Percentiles rank a stretch among this genome's conserved stretches.
These are phyloP conservation scores for Scylla paramamosain DNA, from an alignment of 1,140 invertebrate species.

Conservation along the genomic window DNA sequence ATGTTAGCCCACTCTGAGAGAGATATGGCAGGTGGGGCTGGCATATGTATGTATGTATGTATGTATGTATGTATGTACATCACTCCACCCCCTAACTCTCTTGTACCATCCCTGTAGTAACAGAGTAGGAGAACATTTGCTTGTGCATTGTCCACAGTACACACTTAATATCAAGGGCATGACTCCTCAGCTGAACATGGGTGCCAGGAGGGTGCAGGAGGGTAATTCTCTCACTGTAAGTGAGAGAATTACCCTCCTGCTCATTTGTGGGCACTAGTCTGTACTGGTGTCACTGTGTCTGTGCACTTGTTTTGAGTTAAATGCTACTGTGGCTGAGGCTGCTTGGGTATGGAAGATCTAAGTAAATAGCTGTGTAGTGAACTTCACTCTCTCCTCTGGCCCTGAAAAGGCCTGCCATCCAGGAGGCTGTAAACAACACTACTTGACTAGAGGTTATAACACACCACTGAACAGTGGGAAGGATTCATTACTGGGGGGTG, in stretches of 20 bases:
- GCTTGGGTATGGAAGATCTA: too few species aligned
- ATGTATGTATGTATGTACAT: neutral
- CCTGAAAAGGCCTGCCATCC: too few species aligned
- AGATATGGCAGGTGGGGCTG: neutral
- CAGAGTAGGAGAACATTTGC: neutral
- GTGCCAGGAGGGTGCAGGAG: too few species aligned
- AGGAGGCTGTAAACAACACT: too few species aligned
- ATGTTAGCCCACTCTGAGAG: neutral
- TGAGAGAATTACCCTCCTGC: neutral
- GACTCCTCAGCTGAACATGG: neutral
- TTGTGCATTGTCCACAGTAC: neutral
- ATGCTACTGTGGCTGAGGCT: neutral
- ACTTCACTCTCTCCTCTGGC: too few species aligned
- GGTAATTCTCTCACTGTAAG: neutral
- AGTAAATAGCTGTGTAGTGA: too few species aligned
- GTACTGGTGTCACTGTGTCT: too few species aligned
- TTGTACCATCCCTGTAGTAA: neutral
- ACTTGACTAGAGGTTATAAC: too few species aligned
- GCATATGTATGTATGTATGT: neutral
- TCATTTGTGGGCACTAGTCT: neutral
- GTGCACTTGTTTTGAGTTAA: neutral
- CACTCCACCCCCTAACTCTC: neutral
- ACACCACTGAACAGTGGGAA: too few species aligned
- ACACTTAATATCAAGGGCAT: neutral
- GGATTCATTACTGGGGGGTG: too few species aligned